Evolutionary conservation across 2,113 vertebrate genomes (phyloP).

Genomic region (Prionailurus bengalensis): DNA sequence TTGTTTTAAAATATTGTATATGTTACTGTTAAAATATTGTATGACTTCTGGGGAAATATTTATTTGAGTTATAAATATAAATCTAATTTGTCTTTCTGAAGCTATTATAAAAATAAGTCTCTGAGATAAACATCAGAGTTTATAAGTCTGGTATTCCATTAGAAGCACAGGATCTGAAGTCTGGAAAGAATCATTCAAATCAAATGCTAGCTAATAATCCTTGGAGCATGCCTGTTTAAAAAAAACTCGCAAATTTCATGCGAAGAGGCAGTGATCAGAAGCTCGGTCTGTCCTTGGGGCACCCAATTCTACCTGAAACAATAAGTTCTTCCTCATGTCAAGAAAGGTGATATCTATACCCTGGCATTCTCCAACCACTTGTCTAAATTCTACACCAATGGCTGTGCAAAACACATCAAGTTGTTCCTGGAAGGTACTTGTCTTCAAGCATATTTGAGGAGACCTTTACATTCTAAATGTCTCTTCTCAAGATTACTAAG

Average conservation of each 20-base stretch:
- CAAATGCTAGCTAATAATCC: not conserved
- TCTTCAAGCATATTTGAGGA: not conserved
- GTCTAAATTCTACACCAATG: not conserved
- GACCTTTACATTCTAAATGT: not conserved
- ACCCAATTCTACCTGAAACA: not conserved
- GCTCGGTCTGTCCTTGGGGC: not conserved
- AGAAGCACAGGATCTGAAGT: not conserved
- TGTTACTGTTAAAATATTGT: not conserved
- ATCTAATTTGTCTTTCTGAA: constrained; percentile 14
- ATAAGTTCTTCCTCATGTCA: not conserved
- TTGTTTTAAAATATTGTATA: not conserved
- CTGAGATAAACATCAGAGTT: not conserved
- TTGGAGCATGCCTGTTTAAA: not conserved
- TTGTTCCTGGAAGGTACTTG: not conserved
- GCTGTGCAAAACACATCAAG: not conserved
- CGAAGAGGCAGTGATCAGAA: not conserved
- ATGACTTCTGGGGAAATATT: not conserved
- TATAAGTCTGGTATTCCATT: not conserved
- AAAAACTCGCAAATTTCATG: not conserved
- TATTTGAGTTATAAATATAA: constrained; percentile 42
- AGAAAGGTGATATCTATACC: not conserved
- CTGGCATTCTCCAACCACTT: not conserved
- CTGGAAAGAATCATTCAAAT: not conserved
- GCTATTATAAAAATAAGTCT: not conserved
- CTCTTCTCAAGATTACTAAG: not conserved